A percentile compares a stretch with the other conserved stretches of the same genome.
These are phyloP conservation scores for Odontomachus brunneus DNA, from an alignment of 1,140 invertebrate genomes.

Conservation along the genomic window DNA sequence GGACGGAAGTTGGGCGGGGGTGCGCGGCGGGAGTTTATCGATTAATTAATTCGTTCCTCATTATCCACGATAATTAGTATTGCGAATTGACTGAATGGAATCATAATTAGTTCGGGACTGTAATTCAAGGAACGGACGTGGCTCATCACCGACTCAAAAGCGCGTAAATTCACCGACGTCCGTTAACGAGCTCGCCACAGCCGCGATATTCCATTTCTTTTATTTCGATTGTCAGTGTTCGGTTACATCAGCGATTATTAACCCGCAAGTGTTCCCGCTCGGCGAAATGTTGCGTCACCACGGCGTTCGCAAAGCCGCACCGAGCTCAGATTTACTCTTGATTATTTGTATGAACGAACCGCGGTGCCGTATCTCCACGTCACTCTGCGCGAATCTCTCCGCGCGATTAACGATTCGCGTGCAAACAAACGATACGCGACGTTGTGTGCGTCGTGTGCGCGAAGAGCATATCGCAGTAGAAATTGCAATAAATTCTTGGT, in stretches of 20 bases:
- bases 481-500: too few relatives aligned
- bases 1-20: neutral
- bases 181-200: slow-evolving; percentile 24
- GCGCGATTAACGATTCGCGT: neutral
- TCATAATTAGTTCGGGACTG: slow-evolving; percentile 44
- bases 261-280: neutral
- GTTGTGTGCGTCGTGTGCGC: too few relatives aligned
- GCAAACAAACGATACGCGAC: too few relatives aligned
- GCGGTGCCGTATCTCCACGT: too few relatives aligned
- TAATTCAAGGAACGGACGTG: slow-evolving; percentile 42
- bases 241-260: neutral
- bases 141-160: slow-evolving; percentile 25
- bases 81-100: slow-evolving; percentile 51
- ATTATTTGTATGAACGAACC: too few relatives aligned
- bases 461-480: too few relatives aligned
- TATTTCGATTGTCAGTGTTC: neutral
- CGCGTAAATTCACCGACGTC: slow-evolving; percentile 27
- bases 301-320: too few relatives aligned
- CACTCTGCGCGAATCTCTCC: too few relatives aligned
- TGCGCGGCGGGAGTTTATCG: slow-evolving; percentile 62
- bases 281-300: neutral
- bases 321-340: too few relatives aligned
- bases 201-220: slow-evolving; percentile 37
- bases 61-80: slow-evolving; percentile 66
- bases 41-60: slow-evolving; percentile 73